Conservation (phyloP, 92 coral and sea anemone species). For the Blastomussa wellsi region DNA sequence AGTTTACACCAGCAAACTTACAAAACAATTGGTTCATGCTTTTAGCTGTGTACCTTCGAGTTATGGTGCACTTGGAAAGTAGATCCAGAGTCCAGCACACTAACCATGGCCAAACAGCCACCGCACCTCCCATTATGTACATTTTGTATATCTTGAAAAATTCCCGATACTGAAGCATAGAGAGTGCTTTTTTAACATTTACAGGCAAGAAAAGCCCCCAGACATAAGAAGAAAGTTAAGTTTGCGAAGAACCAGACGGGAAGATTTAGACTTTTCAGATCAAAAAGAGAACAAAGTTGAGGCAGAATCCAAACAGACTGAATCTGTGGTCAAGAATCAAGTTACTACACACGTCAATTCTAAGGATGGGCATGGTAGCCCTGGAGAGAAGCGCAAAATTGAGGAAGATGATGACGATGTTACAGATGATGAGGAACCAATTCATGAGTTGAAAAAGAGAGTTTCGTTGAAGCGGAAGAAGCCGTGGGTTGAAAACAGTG, state of each 20-base stretch:
- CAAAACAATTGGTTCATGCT: no score
- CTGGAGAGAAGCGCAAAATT: slow-evolving; percentile 31
- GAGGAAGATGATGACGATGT: slow-evolving; percentile 4
- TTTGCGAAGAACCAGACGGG: slow-evolving; percentile 20
- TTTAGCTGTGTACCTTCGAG: no score
- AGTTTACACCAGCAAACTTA: no score
- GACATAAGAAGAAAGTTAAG: slow-evolving; percentile 1
- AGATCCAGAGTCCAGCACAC: no score
- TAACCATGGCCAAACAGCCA: no score
- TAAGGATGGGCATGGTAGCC: not conserved
- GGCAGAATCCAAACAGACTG: not conserved
- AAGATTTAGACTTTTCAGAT: not conserved
- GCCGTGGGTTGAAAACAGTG: not conserved
- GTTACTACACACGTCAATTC: not conserved
- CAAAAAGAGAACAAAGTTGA: not conserved
- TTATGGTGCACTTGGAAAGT: no score
- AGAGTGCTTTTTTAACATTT: not conserved
- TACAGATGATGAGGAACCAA: slow-evolving; percentile 30
- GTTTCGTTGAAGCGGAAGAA: slow-evolving; percentile 24
- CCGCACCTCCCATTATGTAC: no score
- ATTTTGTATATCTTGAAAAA: not conserved
- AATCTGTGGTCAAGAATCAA: not conserved
- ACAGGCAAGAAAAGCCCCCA: slow-evolving; percentile 5
- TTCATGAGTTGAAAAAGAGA: not conserved
- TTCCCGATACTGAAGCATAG: not conserved